A percentile compares a stretch with the other conserved stretches of the same genome.
Evolutionary conservation across 2,113 vertebrate species (phyloP).

Genomic region (Myotis lucifugus): DNA sequence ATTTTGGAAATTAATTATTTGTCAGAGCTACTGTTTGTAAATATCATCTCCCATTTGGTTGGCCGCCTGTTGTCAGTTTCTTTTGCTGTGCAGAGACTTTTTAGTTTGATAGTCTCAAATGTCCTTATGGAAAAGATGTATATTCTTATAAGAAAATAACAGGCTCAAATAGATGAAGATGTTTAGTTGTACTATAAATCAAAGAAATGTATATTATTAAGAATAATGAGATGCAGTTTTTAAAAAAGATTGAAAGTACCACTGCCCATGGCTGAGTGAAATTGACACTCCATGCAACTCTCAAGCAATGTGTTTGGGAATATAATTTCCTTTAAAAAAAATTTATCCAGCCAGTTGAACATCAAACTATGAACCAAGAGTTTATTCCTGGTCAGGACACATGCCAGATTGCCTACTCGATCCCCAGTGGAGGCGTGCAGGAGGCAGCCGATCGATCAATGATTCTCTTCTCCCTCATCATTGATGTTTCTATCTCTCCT

Average conservation of each 20-base stretch:
- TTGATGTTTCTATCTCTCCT: too few species aligned
- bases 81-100: too few species aligned
- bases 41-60: too few species aligned
- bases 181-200: slow-evolving; percentile 1
- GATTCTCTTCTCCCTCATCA: too few species aligned
- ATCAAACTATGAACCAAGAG: neutral
- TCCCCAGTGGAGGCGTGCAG: too few species aligned
- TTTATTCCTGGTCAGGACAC: too few species aligned
- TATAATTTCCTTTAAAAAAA: neutral
- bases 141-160: slow-evolving; percentile 22
- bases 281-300: neutral
- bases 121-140: neutral
- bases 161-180: neutral
- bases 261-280: neutral
- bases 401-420: too few species aligned
- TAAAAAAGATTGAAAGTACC: neutral
- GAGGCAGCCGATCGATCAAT: too few species aligned
- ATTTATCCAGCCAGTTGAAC: too few species aligned
- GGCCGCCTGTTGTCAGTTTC: too few species aligned
- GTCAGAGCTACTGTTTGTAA: too few species aligned
- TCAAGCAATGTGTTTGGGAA: neutral
- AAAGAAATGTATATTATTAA: slow-evolving; percentile 21
- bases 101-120: neutral
- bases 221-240: neutral
- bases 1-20: too few species aligned